Evolutionary conservation across 2,888 invertebrate genomes (phyloP).

Genomic region (Orthonevra nobilis): DNA sequence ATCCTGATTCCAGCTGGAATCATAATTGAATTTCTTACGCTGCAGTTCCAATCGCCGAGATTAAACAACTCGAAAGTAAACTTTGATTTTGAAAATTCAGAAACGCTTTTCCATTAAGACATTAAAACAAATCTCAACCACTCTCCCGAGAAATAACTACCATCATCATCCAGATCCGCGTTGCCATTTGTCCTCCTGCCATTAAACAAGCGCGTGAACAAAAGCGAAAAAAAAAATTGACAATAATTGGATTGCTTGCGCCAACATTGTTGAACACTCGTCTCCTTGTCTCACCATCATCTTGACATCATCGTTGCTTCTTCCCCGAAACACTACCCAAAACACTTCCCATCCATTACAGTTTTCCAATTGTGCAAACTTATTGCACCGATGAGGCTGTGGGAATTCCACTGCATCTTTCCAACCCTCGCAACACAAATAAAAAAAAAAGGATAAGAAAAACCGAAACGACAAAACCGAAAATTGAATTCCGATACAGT

Average conservation of each 20-base stretch:
- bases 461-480: constrained; percentile 56
- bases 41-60: too few relatives aligned
- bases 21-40: too few relatives aligned
- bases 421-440: constrained; percentile 1
- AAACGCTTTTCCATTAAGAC: constrained; percentile 47
- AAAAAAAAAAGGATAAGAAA: constrained; percentile 3
- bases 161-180: too few relatives aligned
- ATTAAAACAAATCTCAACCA: constrained; percentile 50
- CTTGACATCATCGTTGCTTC: constrained; percentile 28
- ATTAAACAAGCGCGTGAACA: not conserved
- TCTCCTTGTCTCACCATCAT: constrained; percentile 3
- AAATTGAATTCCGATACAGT: constrained; percentile 69
- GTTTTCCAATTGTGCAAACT: constrained; percentile 65
- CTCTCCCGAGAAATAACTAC: constrained; percentile 20
- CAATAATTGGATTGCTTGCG: constrained; percentile 65
- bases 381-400: constrained; percentile 23
- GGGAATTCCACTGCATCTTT: constrained; percentile 22
- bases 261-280: constrained; percentile 44
- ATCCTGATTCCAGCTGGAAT: too few relatives aligned
- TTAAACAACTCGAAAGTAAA: too few relatives aligned
- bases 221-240: constrained; percentile 17
- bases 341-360: constrained; percentile 61
- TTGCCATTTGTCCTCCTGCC: too few relatives aligned
- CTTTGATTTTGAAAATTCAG: not conserved
- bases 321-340: constrained; percentile 26